Percentiles rank a stretch among this genome's conserved stretches.
These are phyloP conservation scores for Idris sp. DNA, from an alignment of 1,140 invertebrate species.

Conservation along the genomic window DNA sequence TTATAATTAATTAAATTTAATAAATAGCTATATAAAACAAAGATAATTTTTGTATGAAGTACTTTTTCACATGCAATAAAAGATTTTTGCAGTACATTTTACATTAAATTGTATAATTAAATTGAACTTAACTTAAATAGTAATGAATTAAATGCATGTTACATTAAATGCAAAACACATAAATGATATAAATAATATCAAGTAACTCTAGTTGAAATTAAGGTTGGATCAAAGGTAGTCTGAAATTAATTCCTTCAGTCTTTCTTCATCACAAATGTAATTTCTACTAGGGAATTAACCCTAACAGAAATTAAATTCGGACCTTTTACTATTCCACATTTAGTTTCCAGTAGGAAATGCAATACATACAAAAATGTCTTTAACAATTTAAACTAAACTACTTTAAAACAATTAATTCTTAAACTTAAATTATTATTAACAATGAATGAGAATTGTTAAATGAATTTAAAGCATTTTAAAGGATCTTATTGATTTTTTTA, in stretches of 20 bases:
- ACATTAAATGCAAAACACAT: constrained; percentile 15
- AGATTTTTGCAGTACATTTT: no score
- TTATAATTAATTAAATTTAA: no score
- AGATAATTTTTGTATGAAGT: no score
- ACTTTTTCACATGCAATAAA: no score
- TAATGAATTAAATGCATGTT: constrained; percentile 1
- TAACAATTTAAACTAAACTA: no score
- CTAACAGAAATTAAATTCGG: constrained; percentile 46
- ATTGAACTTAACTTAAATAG: not conserved
- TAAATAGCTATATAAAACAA: no score
- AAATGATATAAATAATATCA: constrained; percentile 19
- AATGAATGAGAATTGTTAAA: no score
- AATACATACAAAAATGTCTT: not conserved
- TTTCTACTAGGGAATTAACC: constrained; percentile 48
- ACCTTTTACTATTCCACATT: constrained; percentile 12
- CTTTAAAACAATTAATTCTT: no score
- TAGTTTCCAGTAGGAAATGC: constrained; percentile 30
- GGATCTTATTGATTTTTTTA: constrained; percentile 23
- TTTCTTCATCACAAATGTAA: constrained; percentile 54
- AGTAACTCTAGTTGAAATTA: constrained; percentile 21
- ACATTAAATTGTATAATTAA: no score
- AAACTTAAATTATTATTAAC: no score
- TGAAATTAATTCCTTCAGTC: constrained; percentile 48
- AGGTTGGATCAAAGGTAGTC: constrained; percentile 54
- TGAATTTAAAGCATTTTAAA: no score